Conservation (phyloP, 2,797 vertebrate genomes). For the Helicolenus hilgendorfi region DNA sequence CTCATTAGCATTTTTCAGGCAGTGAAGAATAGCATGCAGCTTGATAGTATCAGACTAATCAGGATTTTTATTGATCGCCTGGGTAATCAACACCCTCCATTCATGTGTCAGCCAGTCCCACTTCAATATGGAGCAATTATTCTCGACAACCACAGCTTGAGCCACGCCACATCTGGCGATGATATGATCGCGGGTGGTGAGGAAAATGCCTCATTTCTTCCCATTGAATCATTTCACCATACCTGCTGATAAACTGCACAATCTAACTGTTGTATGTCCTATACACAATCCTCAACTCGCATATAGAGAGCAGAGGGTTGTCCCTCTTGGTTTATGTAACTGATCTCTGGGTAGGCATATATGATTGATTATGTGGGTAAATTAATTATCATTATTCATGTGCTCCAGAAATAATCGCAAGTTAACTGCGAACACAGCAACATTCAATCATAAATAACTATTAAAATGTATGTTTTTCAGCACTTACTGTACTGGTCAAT, state of each 20-base stretch:
- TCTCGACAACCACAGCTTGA: conserved; percentile 35
- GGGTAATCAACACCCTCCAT: conserved; percentile 36
- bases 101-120: conserved; percentile 15
- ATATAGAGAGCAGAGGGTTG: not conserved
- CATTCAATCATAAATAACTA: not conserved
- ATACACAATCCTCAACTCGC: not conserved
- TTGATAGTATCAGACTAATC: conserved; percentile 47
- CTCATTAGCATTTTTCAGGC: conserved; percentile 9
- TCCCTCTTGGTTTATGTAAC: not conserved
- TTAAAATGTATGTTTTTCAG: not conserved
- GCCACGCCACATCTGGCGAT: not conserved
- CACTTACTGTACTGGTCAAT: not conserved
- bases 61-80: conserved; percentile 52
- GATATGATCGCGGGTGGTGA: not conserved
- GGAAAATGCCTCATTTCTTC: not conserved
- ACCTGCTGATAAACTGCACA: not conserved
- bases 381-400: not conserved
- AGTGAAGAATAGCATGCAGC: conserved; percentile 52
- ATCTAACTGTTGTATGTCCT: not conserved
- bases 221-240: not conserved
- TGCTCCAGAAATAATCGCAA: not conserved
- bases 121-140: conserved; percentile 33
- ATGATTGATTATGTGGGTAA: not conserved
- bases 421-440: not conserved
- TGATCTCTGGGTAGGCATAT: not conserved